These are phyloP conservation scores for Xylocampa areola DNA, from an alignment of 2,888 invertebrate species.

Conservation along the genomic window DNA sequence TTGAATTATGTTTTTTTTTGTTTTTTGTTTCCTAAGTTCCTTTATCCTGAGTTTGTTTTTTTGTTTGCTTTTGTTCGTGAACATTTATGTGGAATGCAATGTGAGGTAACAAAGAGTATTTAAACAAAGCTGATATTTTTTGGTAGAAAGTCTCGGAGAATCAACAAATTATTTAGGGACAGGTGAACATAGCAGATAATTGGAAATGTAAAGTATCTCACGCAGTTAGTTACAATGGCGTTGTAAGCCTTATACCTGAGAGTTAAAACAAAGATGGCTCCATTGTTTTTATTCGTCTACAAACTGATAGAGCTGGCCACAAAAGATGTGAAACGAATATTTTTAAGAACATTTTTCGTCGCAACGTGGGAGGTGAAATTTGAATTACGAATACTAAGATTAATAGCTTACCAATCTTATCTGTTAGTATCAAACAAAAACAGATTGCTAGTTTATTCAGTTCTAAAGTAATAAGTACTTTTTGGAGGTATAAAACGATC, in stretches of 20 bases:
- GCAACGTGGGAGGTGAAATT: constrained; percentile 75
- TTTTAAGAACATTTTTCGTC: constrained; percentile 19
- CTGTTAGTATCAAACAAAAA: constrained; percentile 57
- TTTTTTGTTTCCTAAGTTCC: constrained; percentile 83
- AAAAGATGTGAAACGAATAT: constrained; percentile 53
- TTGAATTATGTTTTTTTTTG: constrained; percentile 87
- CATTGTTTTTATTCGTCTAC: constrained; percentile 68
- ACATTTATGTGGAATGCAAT: constrained; percentile 65
- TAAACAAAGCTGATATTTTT: constrained; percentile 63
- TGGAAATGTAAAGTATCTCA: constrained; percentile 59
- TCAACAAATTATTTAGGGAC: constrained; percentile 70
- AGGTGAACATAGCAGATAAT: constrained; percentile 74
- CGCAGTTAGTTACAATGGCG: constrained; percentile 63
- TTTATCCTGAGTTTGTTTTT: constrained; percentile 78
- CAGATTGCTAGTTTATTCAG: constrained; percentile 77
- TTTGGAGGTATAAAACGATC: constrained; percentile 67
- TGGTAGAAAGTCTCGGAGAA: constrained; percentile 66
- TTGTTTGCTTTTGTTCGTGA: constrained; percentile 70
- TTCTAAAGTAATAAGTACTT: constrained; percentile 12
- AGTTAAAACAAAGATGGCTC: constrained; percentile 75
- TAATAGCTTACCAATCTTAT: constrained; percentile 33
- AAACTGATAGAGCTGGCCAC: constrained; percentile 55
- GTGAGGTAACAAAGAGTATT: constrained; percentile 64
- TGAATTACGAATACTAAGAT: constrained; percentile 28
- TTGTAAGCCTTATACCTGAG: constrained; percentile 71